Conservation (phyloP, 1,140 invertebrate species). For the Heliconius eleuchia region DNA sequence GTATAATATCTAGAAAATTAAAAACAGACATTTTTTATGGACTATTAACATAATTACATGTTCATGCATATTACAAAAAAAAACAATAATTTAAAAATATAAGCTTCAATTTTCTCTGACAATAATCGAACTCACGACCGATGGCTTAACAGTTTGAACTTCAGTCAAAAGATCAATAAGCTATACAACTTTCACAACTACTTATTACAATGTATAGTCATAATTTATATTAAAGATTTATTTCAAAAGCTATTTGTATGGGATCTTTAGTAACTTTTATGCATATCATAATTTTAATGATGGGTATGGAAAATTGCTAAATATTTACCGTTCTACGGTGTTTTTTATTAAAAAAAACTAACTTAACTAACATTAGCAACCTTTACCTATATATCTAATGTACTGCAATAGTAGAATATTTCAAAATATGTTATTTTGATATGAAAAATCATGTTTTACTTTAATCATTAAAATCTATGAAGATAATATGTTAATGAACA, state of each 20-base stretch:
- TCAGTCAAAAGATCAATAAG: not conserved
- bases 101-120: too few relatives aligned
- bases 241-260: not conserved
- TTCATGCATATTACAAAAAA: too few relatives aligned
- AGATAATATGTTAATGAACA: not conserved
- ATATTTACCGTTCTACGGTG: not conserved
- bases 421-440: not conserved
- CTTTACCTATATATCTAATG: conserved; percentile 4
- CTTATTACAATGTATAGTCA: not conserved
- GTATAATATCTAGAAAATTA: too few relatives aligned
- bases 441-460: not conserved
- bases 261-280: not conserved
- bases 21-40: too few relatives aligned
- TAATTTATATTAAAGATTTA: not conserved
- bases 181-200: not conserved
- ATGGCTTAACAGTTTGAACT: not conserved
- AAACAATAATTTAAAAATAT: too few relatives aligned
- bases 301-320: not conserved
- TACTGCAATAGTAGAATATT: not conserved
- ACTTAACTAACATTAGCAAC: not conserved
- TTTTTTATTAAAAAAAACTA: not conserved
- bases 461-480: not conserved
- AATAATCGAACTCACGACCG: not conserved
- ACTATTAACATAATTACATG: too few relatives aligned
- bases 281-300: not conserved